Conservation (phyloP, 2,113 vertebrate species). For the Ivindomyrus marchei region DNA sequence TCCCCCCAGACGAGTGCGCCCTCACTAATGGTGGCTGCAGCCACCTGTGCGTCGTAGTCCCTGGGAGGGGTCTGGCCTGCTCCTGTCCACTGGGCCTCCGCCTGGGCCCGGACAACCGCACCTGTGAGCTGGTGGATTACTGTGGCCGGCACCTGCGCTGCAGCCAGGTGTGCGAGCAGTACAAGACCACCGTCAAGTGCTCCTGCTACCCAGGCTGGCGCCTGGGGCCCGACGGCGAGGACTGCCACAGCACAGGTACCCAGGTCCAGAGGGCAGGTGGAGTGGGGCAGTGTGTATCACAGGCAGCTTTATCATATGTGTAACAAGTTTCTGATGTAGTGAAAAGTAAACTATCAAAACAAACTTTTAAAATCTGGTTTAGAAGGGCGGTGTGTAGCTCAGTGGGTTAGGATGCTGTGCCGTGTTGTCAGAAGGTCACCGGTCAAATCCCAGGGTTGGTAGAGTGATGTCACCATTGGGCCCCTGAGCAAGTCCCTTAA, state of each 20-base stretch:
- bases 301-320: neutral
- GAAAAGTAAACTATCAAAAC: neutral
- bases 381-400: neutral
- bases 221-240: constrained; percentile 79
- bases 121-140: constrained; percentile 85
- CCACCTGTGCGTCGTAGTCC: constrained; percentile 85
- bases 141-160: constrained; percentile 84
- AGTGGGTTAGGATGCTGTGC: neutral
- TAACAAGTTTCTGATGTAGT: neutral
- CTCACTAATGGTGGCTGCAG: constrained; percentile 91
- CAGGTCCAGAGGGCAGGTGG: too few species aligned
- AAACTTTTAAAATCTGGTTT: neutral
- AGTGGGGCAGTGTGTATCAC: neutral
- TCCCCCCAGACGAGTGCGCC: constrained; percentile 74
- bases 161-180: constrained; percentile 92
- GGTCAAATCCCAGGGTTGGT: neutral
- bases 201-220: constrained; percentile 93
- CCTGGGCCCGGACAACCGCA: constrained; percentile 79
- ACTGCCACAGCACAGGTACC: constrained; percentile 66
- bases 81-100: constrained; percentile 81
- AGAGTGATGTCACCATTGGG: neutral
- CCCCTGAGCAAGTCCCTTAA: neutral
- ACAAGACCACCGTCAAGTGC: constrained; percentile 89
- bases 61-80: constrained; percentile 83
- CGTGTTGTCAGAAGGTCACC: neutral